Evolutionary conservation across 2,888 invertebrate genomes (phyloP).

Genomic region (Apodemia duryi): DNA sequence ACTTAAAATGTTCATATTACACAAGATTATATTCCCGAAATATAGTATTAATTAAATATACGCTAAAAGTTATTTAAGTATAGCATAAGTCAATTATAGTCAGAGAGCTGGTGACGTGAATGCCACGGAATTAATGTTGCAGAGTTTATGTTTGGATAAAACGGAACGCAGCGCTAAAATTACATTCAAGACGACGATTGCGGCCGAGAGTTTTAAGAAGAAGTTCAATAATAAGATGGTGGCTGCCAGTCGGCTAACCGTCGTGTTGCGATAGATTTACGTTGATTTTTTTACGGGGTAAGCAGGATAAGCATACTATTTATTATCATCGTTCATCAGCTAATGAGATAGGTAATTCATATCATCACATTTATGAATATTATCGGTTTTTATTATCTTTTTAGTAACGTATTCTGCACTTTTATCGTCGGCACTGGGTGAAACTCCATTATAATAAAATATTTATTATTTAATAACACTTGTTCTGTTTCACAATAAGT

Average conservation of each 20-base stretch:
- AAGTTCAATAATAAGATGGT: conserved; percentile 75
- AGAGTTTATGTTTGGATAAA: conserved; percentile 66
- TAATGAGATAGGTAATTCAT: too few relatives aligned
- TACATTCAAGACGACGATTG: conserved; percentile 54
- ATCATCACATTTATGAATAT: too few relatives aligned
- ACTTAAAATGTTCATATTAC: neutral
- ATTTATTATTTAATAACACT: too few relatives aligned
- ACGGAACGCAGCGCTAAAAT: conserved; percentile 63
- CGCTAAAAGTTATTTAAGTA: neutral
- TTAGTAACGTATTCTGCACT: too few relatives aligned
- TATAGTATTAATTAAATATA: neutral
- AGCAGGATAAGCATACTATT: too few relatives aligned
- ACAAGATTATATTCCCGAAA: neutral
- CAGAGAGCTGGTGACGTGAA: conserved; percentile 30
- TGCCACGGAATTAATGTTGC: conserved; percentile 50
- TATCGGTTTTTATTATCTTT: too few relatives aligned
- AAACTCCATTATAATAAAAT: too few relatives aligned
- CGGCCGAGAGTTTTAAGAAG: conserved; percentile 63
- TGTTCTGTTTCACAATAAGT: too few relatives aligned
- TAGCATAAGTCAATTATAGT: conserved; percentile 20
- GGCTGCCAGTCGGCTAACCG: conserved; percentile 64
- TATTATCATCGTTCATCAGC: too few relatives aligned
- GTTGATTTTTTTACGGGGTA: neutral
- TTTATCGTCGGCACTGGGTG: too few relatives aligned
- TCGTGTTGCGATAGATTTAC: conserved; percentile 35